Evolutionary conservation across 2,113 vertebrate species (phyloP).

Genomic region (Clupea harengus): DNA sequence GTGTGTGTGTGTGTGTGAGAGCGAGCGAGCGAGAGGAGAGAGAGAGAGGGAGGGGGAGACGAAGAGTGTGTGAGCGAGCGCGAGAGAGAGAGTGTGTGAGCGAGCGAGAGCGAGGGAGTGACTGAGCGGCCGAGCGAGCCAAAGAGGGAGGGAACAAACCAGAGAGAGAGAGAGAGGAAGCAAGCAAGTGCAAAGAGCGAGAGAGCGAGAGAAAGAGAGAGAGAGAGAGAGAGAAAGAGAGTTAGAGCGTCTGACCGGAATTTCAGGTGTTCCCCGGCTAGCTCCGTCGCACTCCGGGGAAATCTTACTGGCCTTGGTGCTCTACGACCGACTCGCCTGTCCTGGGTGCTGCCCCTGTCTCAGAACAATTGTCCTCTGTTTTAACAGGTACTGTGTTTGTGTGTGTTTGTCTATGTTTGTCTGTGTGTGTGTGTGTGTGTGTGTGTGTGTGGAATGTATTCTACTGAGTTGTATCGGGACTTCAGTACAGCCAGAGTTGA

Average conservation of each 20-base stretch:
- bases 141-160: constrained; percentile 25
- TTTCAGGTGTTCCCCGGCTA: constrained; percentile 49
- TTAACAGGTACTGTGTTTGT: constrained; percentile 40
- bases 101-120: constrained; percentile 3
- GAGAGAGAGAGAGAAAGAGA: no score
- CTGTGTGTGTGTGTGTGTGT: not conserved
- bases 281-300: constrained; percentile 33
- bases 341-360: not conserved
- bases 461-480: not conserved
- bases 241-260: constrained; percentile 30
- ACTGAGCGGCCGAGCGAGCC: constrained; percentile 31
- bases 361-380: constrained; percentile 3
- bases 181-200: constrained; percentile 4
- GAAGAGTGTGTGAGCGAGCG: not conserved
- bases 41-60: not conserved
- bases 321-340: not conserved
- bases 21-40: not conserved
- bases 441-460: not conserved
- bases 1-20: no score
- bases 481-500: not conserved
- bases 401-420: not conserved
- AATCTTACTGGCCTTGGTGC: constrained; percentile 42
- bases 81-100: not conserved
- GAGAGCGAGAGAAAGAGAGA: not conserved
- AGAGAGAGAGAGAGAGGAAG: constrained; percentile 32